These are phyloP conservation scores for Parnassius mnemosyne DNA, from an alignment of 2,888 invertebrate species.

Conservation along the genomic window DNA sequence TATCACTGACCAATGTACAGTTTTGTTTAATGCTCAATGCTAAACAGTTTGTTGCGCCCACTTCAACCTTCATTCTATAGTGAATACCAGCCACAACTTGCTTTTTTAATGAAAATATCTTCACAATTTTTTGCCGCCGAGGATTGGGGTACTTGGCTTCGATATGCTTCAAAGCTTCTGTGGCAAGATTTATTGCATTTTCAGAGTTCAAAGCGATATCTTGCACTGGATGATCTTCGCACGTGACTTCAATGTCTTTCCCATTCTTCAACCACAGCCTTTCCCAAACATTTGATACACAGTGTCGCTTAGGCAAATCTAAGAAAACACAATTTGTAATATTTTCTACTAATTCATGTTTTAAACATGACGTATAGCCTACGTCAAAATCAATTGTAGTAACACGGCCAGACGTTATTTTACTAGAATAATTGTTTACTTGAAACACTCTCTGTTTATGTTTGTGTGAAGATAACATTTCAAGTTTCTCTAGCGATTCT, in stretches of 20 bases:
- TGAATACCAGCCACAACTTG: constrained; percentile 67
- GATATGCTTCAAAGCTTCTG: constrained; percentile 62
- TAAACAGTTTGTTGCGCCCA: constrained; percentile 62
- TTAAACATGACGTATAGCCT: constrained; percentile 65
- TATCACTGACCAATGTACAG: constrained; percentile 47
- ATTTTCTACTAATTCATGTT: constrained; percentile 64
- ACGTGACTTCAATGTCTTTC: constrained; percentile 56
- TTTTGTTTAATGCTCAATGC: constrained; percentile 54
- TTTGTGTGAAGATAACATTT: constrained; percentile 55
- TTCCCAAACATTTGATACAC: constrained; percentile 57
- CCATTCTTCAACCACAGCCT: constrained; percentile 60
- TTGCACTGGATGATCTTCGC: constrained; percentile 61
- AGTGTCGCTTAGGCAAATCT: constrained; percentile 63
- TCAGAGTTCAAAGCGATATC: constrained; percentile 55
- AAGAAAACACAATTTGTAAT: constrained; percentile 57
- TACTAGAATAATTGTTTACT: constrained; percentile 58
- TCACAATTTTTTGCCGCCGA: constrained; percentile 59
- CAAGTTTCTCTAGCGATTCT: constrained; percentile 58
- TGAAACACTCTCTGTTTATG: constrained; percentile 61
- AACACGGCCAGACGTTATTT: constrained; percentile 56
- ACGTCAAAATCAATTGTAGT: constrained; percentile 69
- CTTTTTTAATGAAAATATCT: constrained; percentile 66
- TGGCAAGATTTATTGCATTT: constrained; percentile 54
- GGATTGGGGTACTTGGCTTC: constrained; percentile 71
- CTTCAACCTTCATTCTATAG: constrained; percentile 68